Evolutionary conservation across 2,888 invertebrate species (phyloP).

Genomic region (Lottia gigantea): DNA sequence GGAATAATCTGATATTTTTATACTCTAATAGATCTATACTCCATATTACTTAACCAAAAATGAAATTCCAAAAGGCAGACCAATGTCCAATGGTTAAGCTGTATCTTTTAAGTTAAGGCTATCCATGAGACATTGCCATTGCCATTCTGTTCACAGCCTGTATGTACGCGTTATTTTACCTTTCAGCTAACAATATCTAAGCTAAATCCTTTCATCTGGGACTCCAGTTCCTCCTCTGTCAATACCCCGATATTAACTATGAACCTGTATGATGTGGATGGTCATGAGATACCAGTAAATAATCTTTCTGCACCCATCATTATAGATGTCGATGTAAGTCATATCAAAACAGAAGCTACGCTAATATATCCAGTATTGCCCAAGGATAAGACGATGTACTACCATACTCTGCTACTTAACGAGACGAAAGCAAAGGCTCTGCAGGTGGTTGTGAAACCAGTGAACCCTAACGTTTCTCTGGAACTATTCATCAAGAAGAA

Average conservation of each 20-base stretch:
- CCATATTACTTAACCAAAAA: too few species aligned
- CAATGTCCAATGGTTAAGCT: not conserved
- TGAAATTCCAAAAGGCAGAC: too few species aligned
- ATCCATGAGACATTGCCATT: not conserved
- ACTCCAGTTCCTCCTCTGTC: conserved; percentile 36
- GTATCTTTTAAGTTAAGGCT: not conserved
- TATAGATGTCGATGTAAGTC: conserved; percentile 36
- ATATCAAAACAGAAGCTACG: not conserved
- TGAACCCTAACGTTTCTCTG: conserved; percentile 19
- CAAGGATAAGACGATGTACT: conserved; percentile 24
- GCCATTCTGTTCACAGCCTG: not conserved
- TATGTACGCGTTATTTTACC: not conserved
- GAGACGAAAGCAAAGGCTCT: conserved; percentile 5
- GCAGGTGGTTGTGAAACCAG: conserved; percentile 26
- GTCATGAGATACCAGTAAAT: conserved; percentile 31
- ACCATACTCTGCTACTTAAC: conserved; percentile 30
- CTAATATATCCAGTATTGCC: conserved; percentile 16
- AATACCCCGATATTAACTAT: conserved; percentile 42
- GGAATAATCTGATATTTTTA: too few species aligned
- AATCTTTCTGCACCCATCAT: conserved; percentile 37
- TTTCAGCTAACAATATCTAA: conserved; percentile 38
- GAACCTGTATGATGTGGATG: conserved; percentile 36
- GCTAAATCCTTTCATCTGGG: conserved; percentile 47
- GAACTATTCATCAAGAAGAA: conserved; percentile 39
- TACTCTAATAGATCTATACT: too few species aligned